A percentile compares a stretch with the other conserved stretches of the same genome.
Conservation (phyloP, 2,888 invertebrate species). For the Perizoma affinitatum region DNA sequence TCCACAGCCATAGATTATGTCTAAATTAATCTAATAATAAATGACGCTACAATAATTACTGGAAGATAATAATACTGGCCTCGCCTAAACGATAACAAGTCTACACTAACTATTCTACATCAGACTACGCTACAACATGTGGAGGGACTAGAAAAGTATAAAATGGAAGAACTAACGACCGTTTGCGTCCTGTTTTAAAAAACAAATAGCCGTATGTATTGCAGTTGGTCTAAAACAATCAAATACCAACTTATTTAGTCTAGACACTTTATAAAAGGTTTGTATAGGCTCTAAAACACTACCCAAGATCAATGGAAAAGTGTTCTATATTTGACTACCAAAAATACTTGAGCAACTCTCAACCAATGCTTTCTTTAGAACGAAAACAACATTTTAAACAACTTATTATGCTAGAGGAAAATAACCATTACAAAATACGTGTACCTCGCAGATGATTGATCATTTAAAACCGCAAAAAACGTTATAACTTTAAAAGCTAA, state of each 20-base stretch:
- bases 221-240: not conserved
- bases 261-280: no score
- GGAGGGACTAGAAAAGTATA: constrained; percentile 76
- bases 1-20: constrained; percentile 26
- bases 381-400: no score
- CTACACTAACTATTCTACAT: constrained; percentile 42
- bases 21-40: constrained; percentile 66
- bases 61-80: constrained; percentile 74
- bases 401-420: no score
- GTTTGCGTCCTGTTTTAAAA: constrained; percentile 25
- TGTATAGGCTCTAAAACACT: no score
- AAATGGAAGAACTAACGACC: constrained; percentile 63
- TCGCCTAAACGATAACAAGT: constrained; percentile 76
- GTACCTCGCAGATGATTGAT: no score
- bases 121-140: constrained; percentile 64
- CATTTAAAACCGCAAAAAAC: no score
- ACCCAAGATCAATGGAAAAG: not conserved
- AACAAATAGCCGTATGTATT: not conserved
- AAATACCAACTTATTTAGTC: no score
- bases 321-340: not conserved
- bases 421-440: no score
- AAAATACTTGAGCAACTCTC: not conserved
- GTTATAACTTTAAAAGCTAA: not conserved
- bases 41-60: constrained; percentile 67
- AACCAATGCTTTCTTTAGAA: not conserved